Conservation (phyloP, 2,113 vertebrate species). For the Macheiramphus alcinus region DNA sequence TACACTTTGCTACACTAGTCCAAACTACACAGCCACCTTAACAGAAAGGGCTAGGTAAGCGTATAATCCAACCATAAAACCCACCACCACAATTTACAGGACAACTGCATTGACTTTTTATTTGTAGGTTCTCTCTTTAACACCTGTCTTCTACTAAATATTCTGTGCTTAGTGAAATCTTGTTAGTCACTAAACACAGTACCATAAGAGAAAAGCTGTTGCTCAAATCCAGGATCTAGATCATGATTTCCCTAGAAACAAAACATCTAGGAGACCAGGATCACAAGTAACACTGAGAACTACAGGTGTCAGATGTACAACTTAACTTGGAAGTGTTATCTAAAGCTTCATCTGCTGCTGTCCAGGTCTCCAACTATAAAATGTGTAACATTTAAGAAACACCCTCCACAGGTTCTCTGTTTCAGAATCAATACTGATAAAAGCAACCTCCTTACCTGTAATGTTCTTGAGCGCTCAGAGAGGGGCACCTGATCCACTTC, state of each 20-base stretch:
- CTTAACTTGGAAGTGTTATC: neutral
- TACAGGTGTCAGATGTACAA: neutral
- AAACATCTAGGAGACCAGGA: neutral
- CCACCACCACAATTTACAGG: neutral
- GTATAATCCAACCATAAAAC: neutral
- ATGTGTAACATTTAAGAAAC: neutral
- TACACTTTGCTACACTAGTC: neutral
- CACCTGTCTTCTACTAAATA: neutral
- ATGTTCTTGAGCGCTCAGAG: slow-evolving; percentile 50
- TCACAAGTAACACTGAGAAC: neutral
- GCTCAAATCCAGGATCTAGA: neutral
- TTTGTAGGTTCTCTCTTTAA: neutral
- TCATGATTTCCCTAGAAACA: neutral
- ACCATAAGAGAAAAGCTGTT: neutral
- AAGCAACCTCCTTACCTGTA: slow-evolving; percentile 64
- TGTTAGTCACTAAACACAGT: neutral
- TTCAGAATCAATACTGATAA: neutral
- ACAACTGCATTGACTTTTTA: neutral
- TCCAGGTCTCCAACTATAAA: neutral
- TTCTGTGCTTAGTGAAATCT: neutral
- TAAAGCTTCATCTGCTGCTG: neutral
- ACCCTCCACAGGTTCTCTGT: neutral
- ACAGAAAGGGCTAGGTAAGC: neutral
- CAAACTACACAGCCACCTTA: neutral
- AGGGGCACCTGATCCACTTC: slow-evolving; percentile 69